A percentile compares a stretch with the other conserved stretches of the same genome.
These are phyloP conservation scores for Leptobrachium leishanense DNA, from an alignment of 2,113 vertebrate species.

Conservation along the genomic window DNA sequence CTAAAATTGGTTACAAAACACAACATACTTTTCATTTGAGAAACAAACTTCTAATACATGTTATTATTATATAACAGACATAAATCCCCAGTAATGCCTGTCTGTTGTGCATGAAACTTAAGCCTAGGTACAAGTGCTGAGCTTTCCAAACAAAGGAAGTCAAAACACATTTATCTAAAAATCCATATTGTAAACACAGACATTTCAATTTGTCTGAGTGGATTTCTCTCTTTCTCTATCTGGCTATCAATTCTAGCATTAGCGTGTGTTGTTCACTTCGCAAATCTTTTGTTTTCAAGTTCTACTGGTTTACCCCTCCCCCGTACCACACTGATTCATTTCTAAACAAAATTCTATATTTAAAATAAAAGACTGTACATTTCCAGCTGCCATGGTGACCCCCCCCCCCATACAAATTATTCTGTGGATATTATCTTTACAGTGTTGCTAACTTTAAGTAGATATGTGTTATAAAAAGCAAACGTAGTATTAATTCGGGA, in stretches of 20 bases:
- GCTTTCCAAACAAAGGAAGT: constrained; percentile 39
- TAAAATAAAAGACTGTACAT: no score
- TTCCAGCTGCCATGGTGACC: no score
- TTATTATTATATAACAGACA: constrained; percentile 30
- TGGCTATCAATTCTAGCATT: constrained; percentile 33
- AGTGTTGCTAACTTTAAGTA: no score
- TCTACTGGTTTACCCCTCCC: constrained; percentile 14
- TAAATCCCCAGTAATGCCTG: constrained; percentile 33
- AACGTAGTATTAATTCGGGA: no score
- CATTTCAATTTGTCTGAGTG: constrained; percentile 45
- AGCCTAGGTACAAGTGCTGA: constrained; percentile 23
- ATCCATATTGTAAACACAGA: constrained; percentile 45
- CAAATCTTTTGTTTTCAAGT: constrained; percentile 20
- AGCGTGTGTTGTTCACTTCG: constrained; percentile 23
- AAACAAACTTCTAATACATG: constrained; percentile 21
- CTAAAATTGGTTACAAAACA: no score
- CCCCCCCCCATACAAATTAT: no score
- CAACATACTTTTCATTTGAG: neutral
- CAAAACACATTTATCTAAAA: constrained; percentile 49
- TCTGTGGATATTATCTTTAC: no score
- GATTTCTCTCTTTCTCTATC: constrained; percentile 35
- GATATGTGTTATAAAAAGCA: no score
- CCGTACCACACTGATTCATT: constrained; percentile 14
- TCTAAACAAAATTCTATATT: constrained; percentile 16
- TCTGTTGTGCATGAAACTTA: constrained; percentile 35